phyloP scores from a whole-genome alignment of 2,888 invertebrate species.

The Macaria notata region DNA sequence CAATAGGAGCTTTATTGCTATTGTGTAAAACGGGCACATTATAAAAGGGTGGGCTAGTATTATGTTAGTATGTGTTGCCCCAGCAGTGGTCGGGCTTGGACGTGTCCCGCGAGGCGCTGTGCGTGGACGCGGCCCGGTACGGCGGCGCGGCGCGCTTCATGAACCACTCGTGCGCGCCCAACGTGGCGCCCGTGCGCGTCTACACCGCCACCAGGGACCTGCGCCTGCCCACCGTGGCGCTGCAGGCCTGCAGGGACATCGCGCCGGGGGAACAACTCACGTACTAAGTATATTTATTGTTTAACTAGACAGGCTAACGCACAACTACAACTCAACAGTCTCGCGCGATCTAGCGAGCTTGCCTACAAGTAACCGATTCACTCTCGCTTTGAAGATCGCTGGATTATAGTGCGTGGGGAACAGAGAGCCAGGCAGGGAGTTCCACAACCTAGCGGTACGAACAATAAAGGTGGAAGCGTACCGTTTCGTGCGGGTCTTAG shows the following conservation, averaged over 20 bases:
- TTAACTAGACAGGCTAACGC: no score
- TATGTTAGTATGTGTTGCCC: background rate
- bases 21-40: no score
- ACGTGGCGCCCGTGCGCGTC: slow-evolving; percentile 93
- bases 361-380: no score
- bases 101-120: slow-evolving; percentile 76
- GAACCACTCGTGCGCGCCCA: slow-evolving; percentile 96
- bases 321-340: no score
- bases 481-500: no score
- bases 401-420: no score
- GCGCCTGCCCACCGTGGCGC: slow-evolving; percentile 93
- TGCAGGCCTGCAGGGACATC: slow-evolving; percentile 92
- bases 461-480: no score
- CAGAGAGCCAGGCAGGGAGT: no score
- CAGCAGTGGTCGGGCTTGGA: slow-evolving; percentile 63
- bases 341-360: no score
- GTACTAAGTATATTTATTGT: slow-evolving; percentile 63
- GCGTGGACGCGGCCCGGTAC: slow-evolving; percentile 95
- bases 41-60: background rate
- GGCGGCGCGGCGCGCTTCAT: slow-evolving; percentile 96
- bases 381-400: no score
- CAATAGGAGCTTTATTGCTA: no score
- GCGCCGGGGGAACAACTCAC: slow-evolving; percentile 92
- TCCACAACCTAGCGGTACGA: no score
- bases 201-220: slow-evolving; percentile 93